Evolutionary conservation across 2,888 invertebrate species (phyloP).

Genomic region (Arctia plantaginis): DNA sequence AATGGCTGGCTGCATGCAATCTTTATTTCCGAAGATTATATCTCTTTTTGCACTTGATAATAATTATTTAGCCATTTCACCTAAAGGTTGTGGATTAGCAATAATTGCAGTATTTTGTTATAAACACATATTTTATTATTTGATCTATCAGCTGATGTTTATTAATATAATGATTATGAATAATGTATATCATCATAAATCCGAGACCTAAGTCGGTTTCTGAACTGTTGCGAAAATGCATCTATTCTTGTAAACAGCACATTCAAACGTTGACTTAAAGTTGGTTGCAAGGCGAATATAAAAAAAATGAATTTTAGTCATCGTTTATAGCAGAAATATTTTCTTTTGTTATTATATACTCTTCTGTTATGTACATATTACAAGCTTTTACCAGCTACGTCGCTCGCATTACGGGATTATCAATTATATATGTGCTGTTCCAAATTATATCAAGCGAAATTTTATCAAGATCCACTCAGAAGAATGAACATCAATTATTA

Average conservation of each 20-base stretch:
- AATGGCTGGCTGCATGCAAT: conserved; percentile 61
- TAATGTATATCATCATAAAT: background rate
- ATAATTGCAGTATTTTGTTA: conserved; percentile 13
- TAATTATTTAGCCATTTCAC: conserved; percentile 27
- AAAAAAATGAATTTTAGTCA: background rate
- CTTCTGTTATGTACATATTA: background rate
- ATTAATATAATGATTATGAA: conserved; percentile 9
- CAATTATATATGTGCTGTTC: too few relatives aligned
- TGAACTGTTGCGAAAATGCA: background rate
- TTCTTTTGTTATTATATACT: background rate
- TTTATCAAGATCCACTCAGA: background rate
- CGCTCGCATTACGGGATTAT: too few relatives aligned
- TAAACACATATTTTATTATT: background rate
- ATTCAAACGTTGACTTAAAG: background rate
- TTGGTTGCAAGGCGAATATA: background rate
- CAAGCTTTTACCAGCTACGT: background rate
- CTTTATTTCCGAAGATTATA: conserved; percentile 61
- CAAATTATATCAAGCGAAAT: background rate
- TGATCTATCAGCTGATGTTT: conserved; percentile 15
- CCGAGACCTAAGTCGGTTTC: background rate
- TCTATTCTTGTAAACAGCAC: background rate
- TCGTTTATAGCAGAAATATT: background rate
- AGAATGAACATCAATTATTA: too few relatives aligned
- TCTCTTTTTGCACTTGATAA: conserved; percentile 37
- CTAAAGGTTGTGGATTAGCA: conserved; percentile 13